Base-by-base conservation (phyloP, 2,888 invertebrate genomes). In the Bellardia pandia region DNA sequence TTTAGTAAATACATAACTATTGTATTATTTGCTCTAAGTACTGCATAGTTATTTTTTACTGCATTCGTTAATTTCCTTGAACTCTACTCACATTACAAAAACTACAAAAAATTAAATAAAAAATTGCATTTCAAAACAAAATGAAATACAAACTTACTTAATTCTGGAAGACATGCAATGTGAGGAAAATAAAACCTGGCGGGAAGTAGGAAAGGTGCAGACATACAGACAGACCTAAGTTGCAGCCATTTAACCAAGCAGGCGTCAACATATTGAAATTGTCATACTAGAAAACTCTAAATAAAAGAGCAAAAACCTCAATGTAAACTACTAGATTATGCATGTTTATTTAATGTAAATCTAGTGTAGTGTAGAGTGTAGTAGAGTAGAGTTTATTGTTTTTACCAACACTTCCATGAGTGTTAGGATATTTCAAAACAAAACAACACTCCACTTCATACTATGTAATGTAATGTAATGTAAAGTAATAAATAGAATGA, bases 31-130 rank as follows among this genome's bases (percentile, higher is more conserved):
- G 9, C 23, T 56, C 3, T 56, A 79, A 68, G 11, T 45, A 48
- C 9, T 33, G 33, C 5, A 37, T 37, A 37, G 4, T 6, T 37
- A 6, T 37, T 58, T 71, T 71, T 78, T 37, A 60, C 71, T 82
- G 75, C 53, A 68, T 69, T 84, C 37, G 37, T 84, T 84, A 84
- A 86, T 86, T 84, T 84, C 86, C 84, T 86, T 84, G 84, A 86
- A 86, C 79, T 76, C 58, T 56, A 68, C 86, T 80, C 84, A 45
- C n/a, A 60, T 86, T 84, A 77, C 80, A 76, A 71, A 33, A 62
- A 42, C 45, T 56, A 51, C 16, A 80, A 64, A 53, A 53, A 8
- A 60, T 13, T 16, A 48, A 66, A 16, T 9, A 40, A 51, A 23
- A 79, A 71, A 51, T 23, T 23, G 23, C 8, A 56, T 7, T 56